Conservation (phyloP, 2,113 vertebrate species). For the Campylorhamphus procurvoides region DNA sequence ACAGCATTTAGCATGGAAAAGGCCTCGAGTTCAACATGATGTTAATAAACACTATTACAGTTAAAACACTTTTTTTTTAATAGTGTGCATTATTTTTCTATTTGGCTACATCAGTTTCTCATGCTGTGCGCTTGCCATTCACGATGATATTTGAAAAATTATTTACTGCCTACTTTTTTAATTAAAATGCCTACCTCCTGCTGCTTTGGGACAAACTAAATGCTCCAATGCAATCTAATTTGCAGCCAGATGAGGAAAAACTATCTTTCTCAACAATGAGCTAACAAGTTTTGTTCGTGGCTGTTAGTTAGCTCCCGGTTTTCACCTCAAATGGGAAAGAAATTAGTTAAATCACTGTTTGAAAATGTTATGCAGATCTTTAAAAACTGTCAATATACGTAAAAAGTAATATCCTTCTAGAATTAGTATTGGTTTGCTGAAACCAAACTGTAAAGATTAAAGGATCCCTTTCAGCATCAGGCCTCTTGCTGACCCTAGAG, state of each 20-base stretch:
- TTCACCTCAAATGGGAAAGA: not conserved
- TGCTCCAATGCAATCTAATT: not conserved
- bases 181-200: not conserved
- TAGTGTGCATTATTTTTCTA: rapidly evolving
- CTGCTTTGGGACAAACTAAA: not conserved
- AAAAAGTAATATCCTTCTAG: not conserved
- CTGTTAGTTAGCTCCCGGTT: not conserved
- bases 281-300: not conserved
- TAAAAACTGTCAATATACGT: not conserved
- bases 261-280: not conserved
- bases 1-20: not conserved
- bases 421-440: not conserved
- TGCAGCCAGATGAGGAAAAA: not conserved
- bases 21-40: not conserved
- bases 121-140: not conserved
- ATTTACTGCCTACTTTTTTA: not conserved
- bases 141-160: not conserved
- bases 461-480: not conserved
- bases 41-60: not conserved
- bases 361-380: not conserved
- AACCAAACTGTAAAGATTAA: not conserved
- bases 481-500: not conserved
- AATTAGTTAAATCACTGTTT: not conserved
- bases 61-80: not conserved
- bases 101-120: not conserved